Percentiles rank a stretch among this genome's conserved stretches.
Evolutionary conservation across 2,888 invertebrate genomes (phyloP).

Genomic region (Drosophila multiciliata): DNA sequence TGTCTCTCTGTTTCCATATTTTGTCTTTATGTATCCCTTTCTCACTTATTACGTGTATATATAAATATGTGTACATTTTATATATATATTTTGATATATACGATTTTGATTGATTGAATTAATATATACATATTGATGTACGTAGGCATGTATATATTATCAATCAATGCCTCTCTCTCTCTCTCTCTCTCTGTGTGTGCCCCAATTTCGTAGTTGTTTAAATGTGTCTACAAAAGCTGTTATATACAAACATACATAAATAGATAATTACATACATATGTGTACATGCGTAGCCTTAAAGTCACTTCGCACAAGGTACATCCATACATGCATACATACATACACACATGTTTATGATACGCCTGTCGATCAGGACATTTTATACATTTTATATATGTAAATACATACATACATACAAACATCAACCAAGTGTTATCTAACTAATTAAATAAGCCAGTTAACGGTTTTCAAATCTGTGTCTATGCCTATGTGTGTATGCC

Average conservation of each 20-base stretch:
- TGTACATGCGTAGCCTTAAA: conserved; percentile 25
- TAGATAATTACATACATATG: conserved; percentile 15
- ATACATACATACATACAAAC: conserved; percentile 7
- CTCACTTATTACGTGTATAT: conserved; percentile 17
- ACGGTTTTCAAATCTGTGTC: conserved; percentile 5
- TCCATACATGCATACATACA: neutral
- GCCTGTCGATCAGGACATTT: conserved; percentile 1
- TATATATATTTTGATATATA: conserved; percentile 22
- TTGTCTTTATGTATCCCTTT: conserved; percentile 27
- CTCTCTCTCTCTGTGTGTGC: conserved; percentile 19
- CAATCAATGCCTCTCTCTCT: conserved; percentile 23
- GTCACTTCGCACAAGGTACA: conserved; percentile 9
- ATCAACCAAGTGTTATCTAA: conserved; percentile 1
- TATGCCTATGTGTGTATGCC: conserved; percentile 9
- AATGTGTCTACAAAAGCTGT: conserved; percentile 34
- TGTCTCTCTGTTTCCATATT: conserved; percentile 23
- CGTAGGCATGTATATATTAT: conserved; percentile 10
- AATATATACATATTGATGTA: conserved; percentile 5
- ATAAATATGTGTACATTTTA: conserved; percentile 11
- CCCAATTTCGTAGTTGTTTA: conserved; percentile 23
- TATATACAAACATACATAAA: conserved; percentile 17
- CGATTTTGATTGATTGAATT: conserved; percentile 10
- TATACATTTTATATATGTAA: conserved; percentile 3
- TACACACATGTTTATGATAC: conserved; percentile 1
- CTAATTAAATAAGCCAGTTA: conserved; percentile 1